phyloP scores from a whole-genome alignment of 2,113 vertebrate species.

The Cinclus cinclus region DNA sequence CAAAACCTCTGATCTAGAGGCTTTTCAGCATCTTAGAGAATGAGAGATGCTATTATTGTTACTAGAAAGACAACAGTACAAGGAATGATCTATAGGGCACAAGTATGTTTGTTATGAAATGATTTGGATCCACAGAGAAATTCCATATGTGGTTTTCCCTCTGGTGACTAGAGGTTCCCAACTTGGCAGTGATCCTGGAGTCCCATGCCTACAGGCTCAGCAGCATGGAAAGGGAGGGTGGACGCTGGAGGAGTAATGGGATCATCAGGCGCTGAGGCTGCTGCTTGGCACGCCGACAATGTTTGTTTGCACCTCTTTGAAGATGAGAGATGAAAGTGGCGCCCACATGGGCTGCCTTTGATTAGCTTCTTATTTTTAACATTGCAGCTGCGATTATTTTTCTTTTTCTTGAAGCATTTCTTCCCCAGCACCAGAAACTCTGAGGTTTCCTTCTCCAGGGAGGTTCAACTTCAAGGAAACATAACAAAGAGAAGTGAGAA shows the following conservation, averaged over 20 bases:
- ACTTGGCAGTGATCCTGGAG: conserved; percentile 57
- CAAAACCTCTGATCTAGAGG: neutral
- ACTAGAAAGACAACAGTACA: conserved; percentile 12
- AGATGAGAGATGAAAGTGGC: conserved; percentile 88
- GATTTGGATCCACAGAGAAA: conserved; percentile 40
- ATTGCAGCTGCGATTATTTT: conserved; percentile 79
- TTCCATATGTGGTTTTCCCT: conserved; percentile 53
- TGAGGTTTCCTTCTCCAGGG: conserved; percentile 65
- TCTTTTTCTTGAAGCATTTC: conserved; percentile 68
- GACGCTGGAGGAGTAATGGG: conserved; percentile 62
- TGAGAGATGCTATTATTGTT: neutral
- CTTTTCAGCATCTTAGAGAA: neutral
- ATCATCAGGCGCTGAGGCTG: conserved; percentile 47
- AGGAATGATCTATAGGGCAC: neutral
- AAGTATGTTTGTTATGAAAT: conserved; percentile 41
- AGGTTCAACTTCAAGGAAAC: conserved; percentile 69
- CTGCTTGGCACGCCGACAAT: conserved; percentile 72
- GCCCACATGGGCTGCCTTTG: conserved; percentile 85
- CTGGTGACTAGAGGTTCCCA: conserved; percentile 54
- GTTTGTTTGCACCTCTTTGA: conserved; percentile 93
- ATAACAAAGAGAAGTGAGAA: conserved; percentile 69
- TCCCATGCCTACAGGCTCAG: conserved; percentile 48
- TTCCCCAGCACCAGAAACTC: conserved; percentile 64
- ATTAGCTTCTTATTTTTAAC: conserved; percentile 93
- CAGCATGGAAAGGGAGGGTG: conserved; percentile 45